Conservation (phyloP, 2,113 vertebrate genomes). For the Colaptes auratus region DNA sequence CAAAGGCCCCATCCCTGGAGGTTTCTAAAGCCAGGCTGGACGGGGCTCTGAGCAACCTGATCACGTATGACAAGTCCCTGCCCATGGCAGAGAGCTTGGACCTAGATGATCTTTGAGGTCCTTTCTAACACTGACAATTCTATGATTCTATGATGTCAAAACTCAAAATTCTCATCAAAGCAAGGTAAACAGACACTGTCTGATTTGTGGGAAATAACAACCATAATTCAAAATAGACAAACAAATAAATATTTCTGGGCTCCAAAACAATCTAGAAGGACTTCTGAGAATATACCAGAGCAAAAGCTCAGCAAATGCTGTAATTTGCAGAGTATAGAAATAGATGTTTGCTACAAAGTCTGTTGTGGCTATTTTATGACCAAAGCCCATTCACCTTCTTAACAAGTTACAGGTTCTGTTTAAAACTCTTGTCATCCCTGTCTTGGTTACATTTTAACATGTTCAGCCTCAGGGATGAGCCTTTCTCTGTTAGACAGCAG, state of each 20-base stretch:
- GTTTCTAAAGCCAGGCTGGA: too few relatives aligned
- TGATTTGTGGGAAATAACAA: neutral
- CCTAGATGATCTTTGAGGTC: too few relatives aligned
- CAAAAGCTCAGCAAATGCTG: neutral
- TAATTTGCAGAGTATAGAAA: neutral
- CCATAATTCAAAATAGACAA: too few relatives aligned
- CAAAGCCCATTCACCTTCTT: neutral
- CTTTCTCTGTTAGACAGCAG: neutral
- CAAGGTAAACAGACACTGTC: neutral
- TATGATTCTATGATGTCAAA: neutral
- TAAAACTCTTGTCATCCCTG: neutral
- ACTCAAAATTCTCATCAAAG: neutral
- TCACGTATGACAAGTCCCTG: too few relatives aligned
- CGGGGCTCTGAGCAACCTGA: too few relatives aligned
- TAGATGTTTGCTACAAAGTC: neutral
- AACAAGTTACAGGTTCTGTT: neutral
- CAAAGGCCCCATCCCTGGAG: too few relatives aligned
- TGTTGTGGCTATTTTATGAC: neutral
- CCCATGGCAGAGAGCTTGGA: too few relatives aligned
- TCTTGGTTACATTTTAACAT: neutral
- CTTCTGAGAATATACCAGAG: neutral
- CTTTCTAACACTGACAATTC: too few relatives aligned
- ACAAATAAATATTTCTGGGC: neutral
- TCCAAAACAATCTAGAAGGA: neutral
- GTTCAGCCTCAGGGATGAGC: neutral